Evolutionary conservation across 2,888 invertebrate species (phyloP).

Genomic region (Archips crataeganus): DNA sequence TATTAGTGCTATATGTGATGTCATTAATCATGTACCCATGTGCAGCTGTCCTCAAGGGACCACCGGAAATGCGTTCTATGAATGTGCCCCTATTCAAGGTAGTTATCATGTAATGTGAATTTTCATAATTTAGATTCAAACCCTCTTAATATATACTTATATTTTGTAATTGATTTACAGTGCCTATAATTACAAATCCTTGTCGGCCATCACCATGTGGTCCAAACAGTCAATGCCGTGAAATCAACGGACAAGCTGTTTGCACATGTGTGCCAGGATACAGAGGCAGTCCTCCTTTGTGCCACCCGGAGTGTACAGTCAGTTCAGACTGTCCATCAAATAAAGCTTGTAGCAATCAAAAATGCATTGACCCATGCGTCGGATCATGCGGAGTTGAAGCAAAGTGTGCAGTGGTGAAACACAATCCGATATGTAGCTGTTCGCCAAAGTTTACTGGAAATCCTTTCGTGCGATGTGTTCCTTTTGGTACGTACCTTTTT

Average conservation of each 20-base stretch:
- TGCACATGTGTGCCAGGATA: constrained; percentile 91
- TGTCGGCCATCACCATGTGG: constrained; percentile 92
- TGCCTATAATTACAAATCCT: constrained; percentile 82
- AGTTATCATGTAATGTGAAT: constrained; percentile 31
- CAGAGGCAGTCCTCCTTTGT: constrained; percentile 90
- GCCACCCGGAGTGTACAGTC: constrained; percentile 91
- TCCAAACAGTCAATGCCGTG: constrained; percentile 90
- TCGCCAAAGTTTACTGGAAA: constrained; percentile 89
- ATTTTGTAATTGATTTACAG: constrained; percentile 54
- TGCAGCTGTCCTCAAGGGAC: constrained; percentile 89
- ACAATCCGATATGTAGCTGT: constrained; percentile 92
- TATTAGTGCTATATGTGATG: constrained; percentile 89
- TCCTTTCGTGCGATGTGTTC: constrained; percentile 90
- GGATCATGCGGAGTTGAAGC: constrained; percentile 91
- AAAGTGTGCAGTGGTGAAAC: constrained; percentile 90
- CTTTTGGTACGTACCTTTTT: constrained; percentile 77
- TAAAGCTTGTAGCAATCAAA: constrained; percentile 90
- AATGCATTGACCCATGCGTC: constrained; percentile 90
- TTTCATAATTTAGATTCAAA: background rate
- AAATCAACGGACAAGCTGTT: constrained; percentile 88
- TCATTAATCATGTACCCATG: constrained; percentile 90
- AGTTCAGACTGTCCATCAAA: constrained; percentile 91
- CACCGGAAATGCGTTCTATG: constrained; percentile 89
- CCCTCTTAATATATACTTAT: background rate
- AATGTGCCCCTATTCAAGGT: constrained; percentile 86